phyloP scores from a whole-genome alignment of 2,113 vertebrate genomes.

The Cryptotis parvus region DNA sequence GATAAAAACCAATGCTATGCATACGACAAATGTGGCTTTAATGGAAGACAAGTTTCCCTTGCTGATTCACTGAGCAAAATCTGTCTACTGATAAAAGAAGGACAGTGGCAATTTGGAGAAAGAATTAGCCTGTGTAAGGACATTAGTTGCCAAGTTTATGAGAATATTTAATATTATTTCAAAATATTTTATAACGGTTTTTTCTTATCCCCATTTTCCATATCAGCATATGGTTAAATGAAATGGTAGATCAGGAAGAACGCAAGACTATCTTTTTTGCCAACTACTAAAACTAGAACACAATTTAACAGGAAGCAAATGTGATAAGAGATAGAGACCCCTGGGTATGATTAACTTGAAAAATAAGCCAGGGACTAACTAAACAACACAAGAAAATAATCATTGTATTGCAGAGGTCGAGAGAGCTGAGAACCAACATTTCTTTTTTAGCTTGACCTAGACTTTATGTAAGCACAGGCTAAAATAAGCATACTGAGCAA shows the following conservation, averaged over 20 bases:
- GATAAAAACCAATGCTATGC: not conserved
- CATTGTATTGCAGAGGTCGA: not conserved
- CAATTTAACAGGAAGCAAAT: not conserved
- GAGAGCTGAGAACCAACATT: not conserved
- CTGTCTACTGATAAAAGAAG: not conserved
- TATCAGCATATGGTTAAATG: conserved; percentile 11
- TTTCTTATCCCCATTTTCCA: not conserved
- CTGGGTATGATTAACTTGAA: not conserved
- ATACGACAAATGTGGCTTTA: not conserved
- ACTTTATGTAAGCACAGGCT: conserved; percentile 44
- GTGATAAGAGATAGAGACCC: not conserved
- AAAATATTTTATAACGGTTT: not conserved
- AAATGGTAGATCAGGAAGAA: conserved; percentile 7
- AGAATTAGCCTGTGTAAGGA: not conserved
- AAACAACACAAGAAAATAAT: not conserved
- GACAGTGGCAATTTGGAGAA: conserved; percentile 3
- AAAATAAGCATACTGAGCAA: conserved; percentile 33
- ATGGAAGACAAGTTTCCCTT: not conserved
- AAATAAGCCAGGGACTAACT: not conserved
- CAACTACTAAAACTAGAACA: not conserved
- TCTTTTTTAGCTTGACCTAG: not conserved
- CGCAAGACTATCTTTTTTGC: not conserved
- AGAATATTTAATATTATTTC: conserved; percentile 4
- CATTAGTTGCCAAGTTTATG: not conserved
- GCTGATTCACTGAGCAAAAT: too few relatives aligned